Evolutionary conservation across 35 echinoderm and acorn worm species (phyloP).

Genomic region (Apostichopus japonicus): DNA sequence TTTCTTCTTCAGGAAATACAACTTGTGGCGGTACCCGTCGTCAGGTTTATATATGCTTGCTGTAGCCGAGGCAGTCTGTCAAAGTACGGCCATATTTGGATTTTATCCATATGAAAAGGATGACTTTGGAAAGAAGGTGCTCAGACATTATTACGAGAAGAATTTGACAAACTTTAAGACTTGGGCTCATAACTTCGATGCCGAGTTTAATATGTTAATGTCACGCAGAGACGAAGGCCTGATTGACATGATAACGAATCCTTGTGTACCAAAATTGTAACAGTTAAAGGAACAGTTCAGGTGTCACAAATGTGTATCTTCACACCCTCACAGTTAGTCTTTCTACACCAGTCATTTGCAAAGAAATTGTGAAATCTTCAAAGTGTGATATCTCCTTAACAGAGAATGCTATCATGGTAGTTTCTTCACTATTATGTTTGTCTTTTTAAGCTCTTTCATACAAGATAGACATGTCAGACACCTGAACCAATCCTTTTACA

Average conservation of each 20-base stretch:
- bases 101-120: conserved; percentile 23
- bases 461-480: no score
- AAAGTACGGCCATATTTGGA: neutral
- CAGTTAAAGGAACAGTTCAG: no score
- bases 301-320: no score
- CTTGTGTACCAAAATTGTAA: neutral
- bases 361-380: no score
- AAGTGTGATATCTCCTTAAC: no score
- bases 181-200: conserved; percentile 18
- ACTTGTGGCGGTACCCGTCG: neutral
- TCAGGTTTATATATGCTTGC: conserved; percentile 18
- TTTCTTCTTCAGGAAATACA: neutral
- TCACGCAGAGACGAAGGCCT: neutral
- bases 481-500: no score
- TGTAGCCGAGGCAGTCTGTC: neutral
- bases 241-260: neutral
- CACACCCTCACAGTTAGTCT: no score
- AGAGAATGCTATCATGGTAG: no score
- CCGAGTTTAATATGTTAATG: conserved; percentile 4
- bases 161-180: neutral
- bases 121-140: neutral
- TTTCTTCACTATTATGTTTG: no score
- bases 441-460: no score
- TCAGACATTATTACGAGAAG: conserved; percentile 7
- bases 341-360: no score